These are phyloP conservation scores for Rhingia campestris DNA, from an alignment of 2,888 invertebrate genomes.

Conservation along the genomic window DNA sequence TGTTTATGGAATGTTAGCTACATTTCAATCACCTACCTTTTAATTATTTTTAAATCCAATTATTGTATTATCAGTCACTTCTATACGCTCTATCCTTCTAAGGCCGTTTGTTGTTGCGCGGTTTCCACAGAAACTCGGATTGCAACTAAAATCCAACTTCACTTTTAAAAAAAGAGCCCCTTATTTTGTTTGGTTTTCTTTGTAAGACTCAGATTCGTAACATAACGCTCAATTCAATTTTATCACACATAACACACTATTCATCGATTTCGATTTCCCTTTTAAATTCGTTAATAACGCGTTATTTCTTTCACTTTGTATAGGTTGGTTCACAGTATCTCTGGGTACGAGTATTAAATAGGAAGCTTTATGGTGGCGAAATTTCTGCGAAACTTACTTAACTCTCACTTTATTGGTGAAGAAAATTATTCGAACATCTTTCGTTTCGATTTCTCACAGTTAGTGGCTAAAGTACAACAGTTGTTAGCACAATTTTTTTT, in stretches of 20 bases:
- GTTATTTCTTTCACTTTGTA: constrained; percentile 56
- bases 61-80: constrained; percentile 38
- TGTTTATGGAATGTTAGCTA: not conserved
- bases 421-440: constrained; percentile 53
- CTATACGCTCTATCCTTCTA: constrained; percentile 9
- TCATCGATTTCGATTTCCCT: constrained; percentile 70
- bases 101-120: not conserved
- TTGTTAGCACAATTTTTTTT: constrained; percentile 54
- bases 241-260: constrained; percentile 58
- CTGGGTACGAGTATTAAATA: constrained; percentile 12
- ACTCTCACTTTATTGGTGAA: constrained; percentile 66
- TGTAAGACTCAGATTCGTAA: constrained; percentile 30
- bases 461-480: not conserved
- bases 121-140: constrained; percentile 15
- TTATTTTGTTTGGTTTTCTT: constrained; percentile 27
- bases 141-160: constrained; percentile 45
- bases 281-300: constrained; percentile 60
- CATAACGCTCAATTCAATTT: constrained; percentile 37
- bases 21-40: constrained; percentile 36
- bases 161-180: constrained; percentile 58
- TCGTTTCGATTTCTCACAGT: constrained; percentile 21
- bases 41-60: constrained; percentile 9
- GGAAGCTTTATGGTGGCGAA: constrained; percentile 62
- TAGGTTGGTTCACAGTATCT: constrained; percentile 12
- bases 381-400: constrained; percentile 58